Evolutionary conservation across 92 coral and sea anemone species (phyloP).

Genomic region (Paragorgia papillata): DNA sequence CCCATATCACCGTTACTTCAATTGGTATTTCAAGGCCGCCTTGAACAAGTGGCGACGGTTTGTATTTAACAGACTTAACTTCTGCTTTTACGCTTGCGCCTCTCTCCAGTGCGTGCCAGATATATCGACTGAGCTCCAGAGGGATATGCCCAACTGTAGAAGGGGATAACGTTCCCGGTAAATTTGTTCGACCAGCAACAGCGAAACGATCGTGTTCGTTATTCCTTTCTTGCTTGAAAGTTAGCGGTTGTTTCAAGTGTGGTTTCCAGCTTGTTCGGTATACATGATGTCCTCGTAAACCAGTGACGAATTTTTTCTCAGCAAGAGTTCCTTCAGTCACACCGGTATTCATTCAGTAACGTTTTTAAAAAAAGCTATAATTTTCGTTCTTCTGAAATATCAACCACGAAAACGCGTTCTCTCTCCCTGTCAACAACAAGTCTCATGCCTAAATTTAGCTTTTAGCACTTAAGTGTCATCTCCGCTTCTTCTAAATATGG

Average conservation of each 20-base stretch:
- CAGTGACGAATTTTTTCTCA: slow-evolving; percentile 43
- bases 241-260: slow-evolving; percentile 39
- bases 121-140: slow-evolving; percentile 58
- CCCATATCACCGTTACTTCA: slow-evolving; percentile 52
- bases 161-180: slow-evolving; percentile 64
- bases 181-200: no score
- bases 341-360: slow-evolving; percentile 43
- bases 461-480: no score
- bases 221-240: slow-evolving; percentile 45
- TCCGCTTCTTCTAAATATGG: no score
- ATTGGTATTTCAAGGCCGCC: slow-evolving; percentile 61
- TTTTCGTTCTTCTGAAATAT: no score
- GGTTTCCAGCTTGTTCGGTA: slow-evolving; percentile 41
- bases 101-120: slow-evolving; percentile 61
- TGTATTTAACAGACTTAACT: slow-evolving; percentile 53
- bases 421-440: no score
- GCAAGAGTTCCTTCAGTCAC: slow-evolving; percentile 39
- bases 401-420: no score
- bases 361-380: no score
- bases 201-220: slow-evolving; percentile 43
- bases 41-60: slow-evolving; percentile 61
- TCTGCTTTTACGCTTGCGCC: slow-evolving; percentile 53
- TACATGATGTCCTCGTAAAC: slow-evolving; percentile 32
- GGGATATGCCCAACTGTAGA: slow-evolving; percentile 64
- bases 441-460: no score